Base-by-base conservation (phyloP, 1,140 invertebrate genomes). In the Temnothorax longispinosus region DNA sequence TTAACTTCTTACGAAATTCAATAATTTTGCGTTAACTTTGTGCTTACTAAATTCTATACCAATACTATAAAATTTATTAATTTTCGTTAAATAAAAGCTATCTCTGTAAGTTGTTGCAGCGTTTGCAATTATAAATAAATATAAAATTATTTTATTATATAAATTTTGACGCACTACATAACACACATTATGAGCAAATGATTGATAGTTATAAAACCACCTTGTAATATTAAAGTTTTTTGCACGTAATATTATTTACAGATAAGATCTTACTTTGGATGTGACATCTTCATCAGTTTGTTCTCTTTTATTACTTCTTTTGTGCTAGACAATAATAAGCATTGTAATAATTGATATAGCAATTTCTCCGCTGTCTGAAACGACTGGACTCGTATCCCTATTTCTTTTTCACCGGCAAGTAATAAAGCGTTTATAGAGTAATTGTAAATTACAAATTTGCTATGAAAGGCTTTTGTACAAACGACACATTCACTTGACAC, bases 401-500 rank as follows among this genome's bases (percentile, higher is more conserved):
- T 54, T 44, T 71, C 5, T 71, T 41, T 27, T 41, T 11, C 18
- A 41, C 18, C 18, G 32, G 50, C 3, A 72, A 35, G 52, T 54
- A 54, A 72, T 54, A 54, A 74, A 11, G 32, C 10, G 32, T 21
- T 71, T 52, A 50, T 52, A 32, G 52, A 52, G 35, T 74, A 52
- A 52, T 18, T 15, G 10, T 50, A 54, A 54, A 32, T 54, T 54
- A 54, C 54, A 52, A 71, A 72, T 74, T 74, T 52, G 13, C 18
- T 54, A 32, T 54, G 15, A 18, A 72, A 74, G 15, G 27, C 4
- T 52, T 13, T 5, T 52, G 18, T 41, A n/a, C 32, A 69, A 50
- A 52, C 50, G n/a, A 35, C 27, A 74, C 50, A 13, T n/a, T 54
- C 50, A 54, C 50, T 69, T 69, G 67, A 69, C 44, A 69, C 10